These are phyloP conservation scores for Macropodus opercularis DNA, from an alignment of 2,797 vertebrate genomes.

Conservation along the genomic window DNA sequence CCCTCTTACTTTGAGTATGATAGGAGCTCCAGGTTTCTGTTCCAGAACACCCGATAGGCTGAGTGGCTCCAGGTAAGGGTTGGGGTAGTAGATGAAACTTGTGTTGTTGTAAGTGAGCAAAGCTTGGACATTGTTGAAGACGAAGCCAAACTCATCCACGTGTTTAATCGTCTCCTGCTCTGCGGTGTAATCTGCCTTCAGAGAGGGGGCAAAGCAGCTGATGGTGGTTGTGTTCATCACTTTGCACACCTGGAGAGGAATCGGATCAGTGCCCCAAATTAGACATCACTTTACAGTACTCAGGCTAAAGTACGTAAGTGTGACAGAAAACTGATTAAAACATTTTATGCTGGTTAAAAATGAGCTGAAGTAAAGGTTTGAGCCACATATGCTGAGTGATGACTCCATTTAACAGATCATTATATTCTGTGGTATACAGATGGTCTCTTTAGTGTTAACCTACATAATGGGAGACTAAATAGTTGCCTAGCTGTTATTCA, in stretches of 20 bases:
- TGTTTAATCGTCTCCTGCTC: slow-evolving; percentile 88
- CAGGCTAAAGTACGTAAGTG: too few relatives aligned
- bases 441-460: not conserved
- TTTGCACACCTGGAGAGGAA: slow-evolving; percentile 88
- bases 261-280: not conserved
- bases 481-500: not conserved
- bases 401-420: too few relatives aligned
- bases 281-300: not conserved
- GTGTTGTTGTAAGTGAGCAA: slow-evolving; percentile 93
- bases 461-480: not conserved
- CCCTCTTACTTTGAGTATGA: slow-evolving; percentile 95
- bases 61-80: slow-evolving; percentile 93
- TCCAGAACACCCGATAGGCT: slow-evolving; percentile 90
- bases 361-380: too few relatives aligned
- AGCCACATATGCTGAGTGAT: too few relatives aligned
- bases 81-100: slow-evolving; percentile 94
- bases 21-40: slow-evolving; percentile 94
- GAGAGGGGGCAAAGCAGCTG: slow-evolving; percentile 89
- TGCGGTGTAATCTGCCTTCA: slow-evolving; percentile 81
- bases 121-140: slow-evolving; percentile 95
- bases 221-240: slow-evolving; percentile 90
- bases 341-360: too few relatives aligned
- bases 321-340: too few relatives aligned
- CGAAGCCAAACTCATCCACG: slow-evolving; percentile 94
- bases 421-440: not conserved